These are phyloP conservation scores for Chlorops oryzae DNA, from an alignment of 1,140 invertebrate species.

Conservation along the genomic window DNA sequence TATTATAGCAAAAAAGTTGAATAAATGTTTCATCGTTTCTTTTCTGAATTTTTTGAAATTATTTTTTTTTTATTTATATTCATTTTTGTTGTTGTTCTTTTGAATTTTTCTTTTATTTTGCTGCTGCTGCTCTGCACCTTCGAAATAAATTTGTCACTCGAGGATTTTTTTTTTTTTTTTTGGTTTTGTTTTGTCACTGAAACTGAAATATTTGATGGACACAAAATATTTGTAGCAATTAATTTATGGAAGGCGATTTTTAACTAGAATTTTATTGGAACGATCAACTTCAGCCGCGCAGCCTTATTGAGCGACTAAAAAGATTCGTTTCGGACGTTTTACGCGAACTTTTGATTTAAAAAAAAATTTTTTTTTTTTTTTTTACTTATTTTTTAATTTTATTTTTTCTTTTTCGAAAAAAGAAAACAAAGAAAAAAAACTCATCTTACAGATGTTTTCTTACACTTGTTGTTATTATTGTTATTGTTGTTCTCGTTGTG, in stretches of 20 bases:
- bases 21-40: neutral
- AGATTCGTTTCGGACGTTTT: too few species aligned
- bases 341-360: neutral
- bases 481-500: too few species aligned
- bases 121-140: too few species aligned
- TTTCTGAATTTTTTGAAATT: neutral
- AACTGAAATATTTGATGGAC: too few species aligned
- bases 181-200: slow-evolving; percentile 1
- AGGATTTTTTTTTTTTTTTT: too few species aligned
- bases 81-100: neutral
- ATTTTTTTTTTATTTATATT: neutral
- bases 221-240: too few species aligned
- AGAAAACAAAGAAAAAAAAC: neutral
- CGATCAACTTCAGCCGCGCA: slow-evolving; percentile 5
- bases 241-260: too few species aligned
- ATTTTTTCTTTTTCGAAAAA: neutral
- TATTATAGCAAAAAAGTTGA: too few species aligned
- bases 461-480: too few species aligned
- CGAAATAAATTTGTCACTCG: too few species aligned
- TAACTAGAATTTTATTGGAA: neutral
- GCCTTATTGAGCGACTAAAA: slow-evolving; percentile 8
- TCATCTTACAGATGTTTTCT: too few species aligned
- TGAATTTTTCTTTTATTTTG: neutral
- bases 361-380: slow-evolving; percentile 3
- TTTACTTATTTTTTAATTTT: neutral